Conservation (phyloP, 92 coral and sea anemone genomes). For the Porites evermanni region DNA sequence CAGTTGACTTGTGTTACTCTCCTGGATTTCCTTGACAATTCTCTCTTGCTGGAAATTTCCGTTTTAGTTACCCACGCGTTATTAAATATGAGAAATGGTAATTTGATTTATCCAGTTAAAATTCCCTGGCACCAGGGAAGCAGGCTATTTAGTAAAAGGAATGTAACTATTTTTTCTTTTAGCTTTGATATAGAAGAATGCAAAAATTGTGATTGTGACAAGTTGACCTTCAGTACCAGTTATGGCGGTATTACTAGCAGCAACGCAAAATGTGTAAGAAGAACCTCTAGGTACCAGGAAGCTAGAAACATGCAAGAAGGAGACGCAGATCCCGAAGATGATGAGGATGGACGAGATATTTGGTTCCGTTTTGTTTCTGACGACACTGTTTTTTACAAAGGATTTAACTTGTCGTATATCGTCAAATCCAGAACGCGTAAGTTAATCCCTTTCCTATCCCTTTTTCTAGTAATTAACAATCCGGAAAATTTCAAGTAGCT, state of each 20-base stretch:
- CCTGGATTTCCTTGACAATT: too few species aligned
- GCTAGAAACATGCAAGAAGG: too few species aligned
- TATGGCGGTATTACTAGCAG: background rate
- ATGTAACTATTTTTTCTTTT: background rate
- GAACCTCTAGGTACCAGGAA: background rate
- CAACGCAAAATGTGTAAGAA: background rate
- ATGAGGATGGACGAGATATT: too few species aligned
- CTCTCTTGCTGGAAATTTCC: too few species aligned
- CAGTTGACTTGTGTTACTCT: too few species aligned
- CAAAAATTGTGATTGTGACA: background rate
- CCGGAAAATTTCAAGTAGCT: background rate
- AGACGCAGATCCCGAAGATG: background rate
- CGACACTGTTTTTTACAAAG: slow-evolving; percentile 7
- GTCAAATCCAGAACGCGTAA: background rate
- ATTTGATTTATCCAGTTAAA: too few species aligned
- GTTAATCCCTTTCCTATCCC: background rate
- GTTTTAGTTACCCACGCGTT: too few species aligned
- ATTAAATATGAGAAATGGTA: too few species aligned
- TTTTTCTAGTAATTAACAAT: background rate
- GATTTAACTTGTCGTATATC: slow-evolving; percentile 1
- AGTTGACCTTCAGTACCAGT: background rate
- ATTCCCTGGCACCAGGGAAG: too few species aligned
- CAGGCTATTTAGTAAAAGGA: background rate
- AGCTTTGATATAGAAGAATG: slow-evolving; percentile 4
- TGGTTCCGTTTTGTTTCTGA: slow-evolving; percentile 5